Base-by-base conservation (phyloP, 1,140 invertebrate species). In the Bicyclus anynana region DNA sequence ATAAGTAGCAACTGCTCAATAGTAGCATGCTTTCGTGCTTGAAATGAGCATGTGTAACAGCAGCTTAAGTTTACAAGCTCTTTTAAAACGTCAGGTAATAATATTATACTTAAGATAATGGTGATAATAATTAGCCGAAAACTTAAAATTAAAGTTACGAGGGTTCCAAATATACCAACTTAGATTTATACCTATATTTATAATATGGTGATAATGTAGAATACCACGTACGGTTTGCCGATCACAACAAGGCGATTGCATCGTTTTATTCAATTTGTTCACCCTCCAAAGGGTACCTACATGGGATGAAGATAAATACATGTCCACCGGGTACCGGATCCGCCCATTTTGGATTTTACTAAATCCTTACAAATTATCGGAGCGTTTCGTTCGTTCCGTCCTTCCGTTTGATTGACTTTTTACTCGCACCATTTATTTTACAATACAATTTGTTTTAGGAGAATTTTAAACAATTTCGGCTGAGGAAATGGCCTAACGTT, bases 181-280 rank as follows among this genome's bases (percentile, higher is more conserved):
- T 23, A 23, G 2, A 4, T 23, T 23, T 23, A 23, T 4, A 23
- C 2, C 2, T 23, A 23, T 23, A 7, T 23, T 23, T 23, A 23
- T 2, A 23, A 23, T 12, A 33, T 2, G 9, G 10, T 3, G 3
- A 33, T 12, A 7, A 33, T 33, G 10, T 33, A 33, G n/a, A 33
- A 33, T 33, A 3, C 29, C 29, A 33, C n/a, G 12, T 7, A 33
- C 10, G 12, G 9, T 12, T 33, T n/a, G 18, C 40, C 48, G 55
- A 51, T 55, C 48, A 55, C 23, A 35, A 42, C 13, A 20, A 47
- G 53, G 23, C 38, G 59, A 54, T 61, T 53, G 35, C 37, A 59
- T 42, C 57, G 53, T 59, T 61, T 61, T 61, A 61, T 61, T 61
- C 53, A 61, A 61, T 61, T 61, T 61, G 52, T 61, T 46, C 59